These are phyloP conservation scores for Podilymbus podiceps DNA, from an alignment of 2,113 vertebrate genomes.

Conservation along the genomic window DNA sequence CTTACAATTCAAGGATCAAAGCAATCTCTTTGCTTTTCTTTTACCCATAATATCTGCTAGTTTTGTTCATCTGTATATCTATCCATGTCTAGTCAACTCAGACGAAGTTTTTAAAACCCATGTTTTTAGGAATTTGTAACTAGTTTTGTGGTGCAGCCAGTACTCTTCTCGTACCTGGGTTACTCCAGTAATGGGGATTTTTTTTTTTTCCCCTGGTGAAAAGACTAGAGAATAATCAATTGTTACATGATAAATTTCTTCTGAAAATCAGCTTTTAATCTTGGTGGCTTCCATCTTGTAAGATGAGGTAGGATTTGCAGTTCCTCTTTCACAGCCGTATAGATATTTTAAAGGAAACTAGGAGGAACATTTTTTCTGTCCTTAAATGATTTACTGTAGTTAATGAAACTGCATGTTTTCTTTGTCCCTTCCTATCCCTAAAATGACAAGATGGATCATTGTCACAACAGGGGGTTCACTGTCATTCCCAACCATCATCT, in stretches of 20 bases:
- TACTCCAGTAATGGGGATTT: neutral
- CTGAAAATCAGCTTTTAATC: neutral
- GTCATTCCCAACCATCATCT: neutral
- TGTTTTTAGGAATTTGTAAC: neutral
- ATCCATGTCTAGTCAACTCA: neutral
- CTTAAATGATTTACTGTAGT: neutral
- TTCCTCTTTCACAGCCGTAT: neutral
- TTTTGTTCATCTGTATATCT: neutral
- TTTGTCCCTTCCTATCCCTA: neutral
- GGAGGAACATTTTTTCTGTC: neutral
- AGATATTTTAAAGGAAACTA: neutral
- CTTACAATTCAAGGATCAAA: neutral
- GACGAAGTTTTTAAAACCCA: neutral
- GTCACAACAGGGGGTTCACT: neutral
- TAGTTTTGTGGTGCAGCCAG: neutral
- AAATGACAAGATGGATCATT: neutral
- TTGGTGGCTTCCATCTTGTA: neutral
- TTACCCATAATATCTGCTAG: neutral
- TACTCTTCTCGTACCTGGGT: neutral
- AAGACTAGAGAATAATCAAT: neutral
- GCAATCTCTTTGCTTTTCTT: neutral
- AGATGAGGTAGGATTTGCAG: neutral
- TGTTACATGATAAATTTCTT: neutral
- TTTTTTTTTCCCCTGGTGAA: neutral
- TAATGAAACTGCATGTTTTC: neutral